Base-by-base conservation (phyloP, 2,797 vertebrate species). In the Gastrophryne carolinensis region DNA sequence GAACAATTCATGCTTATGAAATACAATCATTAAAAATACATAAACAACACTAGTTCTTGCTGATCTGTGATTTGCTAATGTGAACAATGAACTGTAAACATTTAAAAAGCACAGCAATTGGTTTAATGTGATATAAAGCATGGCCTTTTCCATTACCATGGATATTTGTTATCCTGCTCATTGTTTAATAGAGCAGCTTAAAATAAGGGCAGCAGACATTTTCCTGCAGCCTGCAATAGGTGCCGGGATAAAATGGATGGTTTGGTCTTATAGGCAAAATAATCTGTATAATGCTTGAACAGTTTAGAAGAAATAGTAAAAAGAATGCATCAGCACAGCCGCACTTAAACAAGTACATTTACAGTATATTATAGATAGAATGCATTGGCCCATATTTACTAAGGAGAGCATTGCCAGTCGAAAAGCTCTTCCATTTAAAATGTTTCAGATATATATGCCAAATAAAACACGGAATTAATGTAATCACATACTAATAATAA, bases 21-120 rank as follows among this genome's bases (percentile, higher is more conserved):
- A 47, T 64, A 47, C 11, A 30, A 9, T 64, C 62, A 64, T 64
- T 64, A 64, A 47, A 64, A 29, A 64, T 49, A 64, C 62, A 64
- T 64, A 64, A 64, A 64, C 39, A 64, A 49, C 62, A 64, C 47
- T 64, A 49, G 39, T 39, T 63, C 24, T 44, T 63, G n/a, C 62
- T 49, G 41, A 5, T 49, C 4, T 21, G 44, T 47, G 30, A 41
- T 29, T 29, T 17, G 47, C 37, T 29, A 44, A 63, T 63, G 61
- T 47, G 37, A 63, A 30, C 27, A 23, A 41, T 44, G 24, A 63
- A 64, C 39, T 17, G 32, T 49, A 49, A 64, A 49, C 39, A 15
- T 44, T 64, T 30, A 26, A 49, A 65, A 26, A 15, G 58, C n/a
- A 41, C 12, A 39, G 21, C 23, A 65, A 32, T 29, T 49, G 27